Evolutionary conservation across 2,113 vertebrate species (phyloP), one percentile per base, ranked within the genome.

Genomic region (Sarotherodon lohbergeri): DNA sequence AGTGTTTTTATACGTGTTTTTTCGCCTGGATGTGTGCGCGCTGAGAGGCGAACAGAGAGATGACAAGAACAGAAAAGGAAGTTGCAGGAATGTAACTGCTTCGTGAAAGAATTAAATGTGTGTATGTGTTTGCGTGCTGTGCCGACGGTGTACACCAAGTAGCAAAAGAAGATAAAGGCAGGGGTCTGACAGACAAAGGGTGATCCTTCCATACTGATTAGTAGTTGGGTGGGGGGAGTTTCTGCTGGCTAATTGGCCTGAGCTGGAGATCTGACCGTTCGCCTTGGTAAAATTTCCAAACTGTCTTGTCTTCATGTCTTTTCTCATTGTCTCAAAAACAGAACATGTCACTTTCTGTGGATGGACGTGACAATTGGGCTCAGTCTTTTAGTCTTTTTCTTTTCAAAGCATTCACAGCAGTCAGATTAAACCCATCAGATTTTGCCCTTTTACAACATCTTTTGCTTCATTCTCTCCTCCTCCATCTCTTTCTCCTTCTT

Each of bases 221-320:
- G 91, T 86, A 84, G 84, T 87, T 84, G 68, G 63, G 61, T 63
- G 29, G 78, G 82, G 83, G 82, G 86, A 76, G 29, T 92, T 93
- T 95, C 88, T 91, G 90, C 27, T 56, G 12, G 80, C 94, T 96
- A 95, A 97, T 96, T 96, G 95, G 93, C 93, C 87, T 82, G 92
- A 92, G 90, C 90, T 87, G 73, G 61, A 92, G 86, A 92, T 90
- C 83, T 85, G 88, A 76, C 92, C 91, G 83, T 93, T 78, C 93
- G 90, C 92, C 92, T 91, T 87, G 91, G 92, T 95, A 89, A 91
- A 87, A 92, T 93, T 86, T 83, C 81, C 41, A 76, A 36, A 86
- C 80, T 84, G 86, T 91, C 94, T 91, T 86, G 85, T 91, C 85
- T 95, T 85, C 59, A 27, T 89, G 81, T 91, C 86, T 92, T 90